Evolutionary conservation across 2,113 vertebrate genomes (phyloP).

Genomic region (Anolis carolinensis): DNA sequence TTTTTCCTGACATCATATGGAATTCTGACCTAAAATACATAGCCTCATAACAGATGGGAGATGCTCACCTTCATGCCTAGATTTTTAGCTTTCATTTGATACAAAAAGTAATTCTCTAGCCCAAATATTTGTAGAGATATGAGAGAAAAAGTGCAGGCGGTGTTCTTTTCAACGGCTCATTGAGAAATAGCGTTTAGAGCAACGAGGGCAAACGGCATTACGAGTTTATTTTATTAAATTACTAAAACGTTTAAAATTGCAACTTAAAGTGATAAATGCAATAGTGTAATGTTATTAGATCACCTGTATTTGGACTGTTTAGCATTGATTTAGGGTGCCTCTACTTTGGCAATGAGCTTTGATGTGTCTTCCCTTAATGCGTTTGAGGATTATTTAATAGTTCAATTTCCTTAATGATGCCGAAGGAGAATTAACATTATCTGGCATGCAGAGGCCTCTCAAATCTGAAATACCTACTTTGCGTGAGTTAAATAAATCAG

Average conservation of each 20-base stretch:
- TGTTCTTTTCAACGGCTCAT: not conserved
- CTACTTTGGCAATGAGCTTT: not conserved
- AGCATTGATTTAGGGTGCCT: not conserved
- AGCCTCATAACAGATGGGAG: too few relatives aligned
- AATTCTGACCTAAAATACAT: too few relatives aligned
- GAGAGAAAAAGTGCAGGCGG: not conserved
- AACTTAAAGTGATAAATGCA: not conserved
- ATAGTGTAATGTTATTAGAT: not conserved
- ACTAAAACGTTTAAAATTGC: not conserved
- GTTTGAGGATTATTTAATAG: constrained; percentile 59
- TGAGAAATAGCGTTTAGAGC: not conserved
- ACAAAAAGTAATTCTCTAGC: too few relatives aligned
- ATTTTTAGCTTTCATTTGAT: too few relatives aligned
- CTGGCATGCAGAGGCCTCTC: constrained; percentile 18
- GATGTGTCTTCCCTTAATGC: constrained; percentile 16
- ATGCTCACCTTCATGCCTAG: too few relatives aligned
- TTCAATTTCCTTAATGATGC: constrained; percentile 56
- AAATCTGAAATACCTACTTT: constrained; percentile 43
- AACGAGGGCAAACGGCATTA: not conserved
- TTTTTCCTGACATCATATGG: too few relatives aligned
- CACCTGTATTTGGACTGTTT: not conserved
- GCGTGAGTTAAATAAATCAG: constrained; percentile 38
- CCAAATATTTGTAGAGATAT: too few relatives aligned
- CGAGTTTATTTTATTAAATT: not conserved
- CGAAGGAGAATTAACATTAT: constrained; percentile 48